Evolutionary conservation across 2,113 vertebrate genomes (phyloP).

Genomic region (Ibidorhyncha struthersii): DNA sequence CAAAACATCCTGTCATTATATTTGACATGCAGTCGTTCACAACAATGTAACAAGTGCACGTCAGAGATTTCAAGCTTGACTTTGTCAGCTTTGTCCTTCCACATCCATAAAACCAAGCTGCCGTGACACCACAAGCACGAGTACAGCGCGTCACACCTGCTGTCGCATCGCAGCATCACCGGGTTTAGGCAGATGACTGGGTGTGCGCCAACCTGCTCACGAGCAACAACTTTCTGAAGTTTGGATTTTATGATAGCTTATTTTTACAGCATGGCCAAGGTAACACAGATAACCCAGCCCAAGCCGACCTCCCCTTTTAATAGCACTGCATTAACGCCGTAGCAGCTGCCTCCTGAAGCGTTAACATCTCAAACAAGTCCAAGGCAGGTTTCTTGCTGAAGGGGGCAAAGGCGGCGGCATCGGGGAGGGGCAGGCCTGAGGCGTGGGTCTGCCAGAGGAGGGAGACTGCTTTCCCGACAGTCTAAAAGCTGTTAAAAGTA

Average conservation of each 20-base stretch:
- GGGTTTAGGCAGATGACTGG: accelerated
- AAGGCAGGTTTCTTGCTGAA: background rate
- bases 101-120: background rate
- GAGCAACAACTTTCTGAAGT: background rate
- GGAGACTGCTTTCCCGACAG: accelerated
- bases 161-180: background rate
- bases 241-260: accelerated
- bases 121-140: accelerated
- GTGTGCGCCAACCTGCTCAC: accelerated
- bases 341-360: background rate
- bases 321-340: accelerated
- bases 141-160: accelerated
- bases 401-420: background rate
- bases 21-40: background rate
- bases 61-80: background rate
- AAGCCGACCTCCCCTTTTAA: background rate
- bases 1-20: background rate
- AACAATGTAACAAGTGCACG: accelerated
- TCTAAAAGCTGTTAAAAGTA: background rate
- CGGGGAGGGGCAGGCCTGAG: background rate
- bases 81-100: background rate
- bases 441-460: accelerated
- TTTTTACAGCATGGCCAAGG: background rate
- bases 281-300: background rate
- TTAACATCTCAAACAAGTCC: background rate